Evolutionary conservation across 2,113 vertebrate species (phyloP).

Genomic region (Sciurus niger): DNA sequence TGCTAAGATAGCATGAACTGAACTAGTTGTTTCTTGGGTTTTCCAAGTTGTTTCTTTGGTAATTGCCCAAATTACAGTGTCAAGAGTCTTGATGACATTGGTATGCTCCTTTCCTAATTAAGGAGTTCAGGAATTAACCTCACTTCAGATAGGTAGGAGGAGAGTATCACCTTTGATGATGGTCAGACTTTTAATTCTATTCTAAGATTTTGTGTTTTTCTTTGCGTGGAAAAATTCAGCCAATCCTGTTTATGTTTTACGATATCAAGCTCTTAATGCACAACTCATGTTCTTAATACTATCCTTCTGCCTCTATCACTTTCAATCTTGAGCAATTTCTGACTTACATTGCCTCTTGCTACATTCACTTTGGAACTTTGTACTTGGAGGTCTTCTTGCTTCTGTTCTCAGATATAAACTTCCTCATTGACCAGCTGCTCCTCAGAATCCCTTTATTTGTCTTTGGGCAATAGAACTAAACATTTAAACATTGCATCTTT

Average conservation of each 20-base stretch:
- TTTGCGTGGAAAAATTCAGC: not conserved
- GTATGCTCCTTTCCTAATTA: not conserved
- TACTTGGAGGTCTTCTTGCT: not conserved
- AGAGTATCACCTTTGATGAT: not conserved
- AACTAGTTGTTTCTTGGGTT: not conserved
- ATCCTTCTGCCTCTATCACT: not conserved
- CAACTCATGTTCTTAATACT: not conserved
- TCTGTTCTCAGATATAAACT: not conserved
- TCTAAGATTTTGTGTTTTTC: not conserved
- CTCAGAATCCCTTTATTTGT: not conserved
- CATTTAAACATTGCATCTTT: not conserved
- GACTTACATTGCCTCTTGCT: not conserved
- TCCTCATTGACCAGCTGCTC: not conserved
- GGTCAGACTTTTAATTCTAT: not conserved
- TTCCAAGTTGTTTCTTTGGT: not conserved
- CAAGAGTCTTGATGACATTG: not conserved
- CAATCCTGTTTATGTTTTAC: not conserved
- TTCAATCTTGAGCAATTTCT: slow-evolving; percentile 7
- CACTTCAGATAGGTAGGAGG: not conserved
- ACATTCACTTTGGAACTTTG: not conserved
- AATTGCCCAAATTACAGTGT: not conserved
- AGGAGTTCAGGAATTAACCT: not conserved
- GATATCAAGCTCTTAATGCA: not conserved
- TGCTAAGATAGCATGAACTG: not conserved
- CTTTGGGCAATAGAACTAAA: not conserved